Conservation (phyloP, 2,888 invertebrate species). For the Hypomecis atomaria region DNA sequence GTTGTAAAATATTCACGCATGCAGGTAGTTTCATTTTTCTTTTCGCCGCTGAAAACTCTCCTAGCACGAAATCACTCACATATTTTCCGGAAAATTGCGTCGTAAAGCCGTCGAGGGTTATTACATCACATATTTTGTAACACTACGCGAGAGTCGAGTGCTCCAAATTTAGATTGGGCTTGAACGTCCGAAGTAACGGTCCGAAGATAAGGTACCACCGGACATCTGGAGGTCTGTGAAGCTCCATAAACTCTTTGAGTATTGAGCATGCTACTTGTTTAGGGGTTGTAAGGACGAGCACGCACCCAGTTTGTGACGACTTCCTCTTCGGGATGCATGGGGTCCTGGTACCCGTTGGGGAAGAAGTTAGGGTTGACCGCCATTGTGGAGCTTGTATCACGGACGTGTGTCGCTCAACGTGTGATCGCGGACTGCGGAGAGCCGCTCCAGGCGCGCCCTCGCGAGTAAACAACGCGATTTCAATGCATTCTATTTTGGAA, state of each 20-base stretch:
- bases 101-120: constrained; percentile 57
- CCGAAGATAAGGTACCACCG: constrained; percentile 37
- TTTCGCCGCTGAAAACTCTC: constrained; percentile 34
- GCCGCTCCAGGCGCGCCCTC: constrained; percentile 73
- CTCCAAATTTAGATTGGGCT: constrained; percentile 69
- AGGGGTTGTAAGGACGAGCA: constrained; percentile 48
- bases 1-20: constrained; percentile 4
- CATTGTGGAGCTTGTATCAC: constrained; percentile 68
- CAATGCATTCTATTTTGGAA: constrained; percentile 84
- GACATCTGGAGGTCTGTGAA: constrained; percentile 32
- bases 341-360: constrained; percentile 82
- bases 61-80: constrained; percentile 51
- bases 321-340: constrained; percentile 84
- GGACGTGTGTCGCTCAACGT: constrained; percentile 74
- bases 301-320: constrained; percentile 86
- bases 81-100: constrained; percentile 57
- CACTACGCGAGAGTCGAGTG: constrained; percentile 68
- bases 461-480: constrained; percentile 79
- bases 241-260: constrained; percentile 16
- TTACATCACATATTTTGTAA: constrained; percentile 80
- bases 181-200: constrained; percentile 47
- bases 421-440: constrained; percentile 68
- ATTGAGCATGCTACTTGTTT: constrained; percentile 14
- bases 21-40: constrained; percentile 18
- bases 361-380: constrained; percentile 80